Evolutionary conservation across 2,113 vertebrate genomes (phyloP), one percentile per base, ranked within the genome.

Genomic region (Centropristis striata): DNA sequence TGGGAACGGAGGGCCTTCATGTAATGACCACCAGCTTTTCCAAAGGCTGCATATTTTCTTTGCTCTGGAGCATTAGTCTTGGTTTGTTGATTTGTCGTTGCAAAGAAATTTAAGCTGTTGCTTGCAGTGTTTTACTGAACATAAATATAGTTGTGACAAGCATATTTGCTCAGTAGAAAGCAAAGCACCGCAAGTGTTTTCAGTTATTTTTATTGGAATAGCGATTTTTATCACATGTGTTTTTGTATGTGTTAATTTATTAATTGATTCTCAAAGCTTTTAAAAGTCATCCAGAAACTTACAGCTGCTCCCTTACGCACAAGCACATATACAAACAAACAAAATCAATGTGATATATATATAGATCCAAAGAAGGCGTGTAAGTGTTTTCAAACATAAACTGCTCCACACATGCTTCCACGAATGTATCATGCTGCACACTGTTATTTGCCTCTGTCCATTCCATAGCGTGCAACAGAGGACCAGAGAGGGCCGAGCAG

Each of bases 401-500:
- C n/a, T n/a, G n/a, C n/a, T n/a, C n/a, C n/a, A n/a, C n/a, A n/a
- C n/a, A n/a, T n/a, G n/a, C n/a, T n/a, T 36, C 21, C 21, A 63
- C 36, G 13, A 16, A 70, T 69, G 63, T 18, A 63, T 73, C 44
- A 41, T 27, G 18, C 71, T 72, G 76, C 65, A 47, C 14, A 39
- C 14, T 72, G 32, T 76, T 80, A 63, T 88, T 77, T 64, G 69
- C 79, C 82, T 84, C 73, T 42, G 18, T 90, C 51, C 59, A 46
- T 81, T 89, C 79, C 59, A 13, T 63, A 73, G 75, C 25, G 64
- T 82, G 71, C 73, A 80, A 20, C 75, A 76, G 84, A 90, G 78
- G 73, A 70, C 74, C 69, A 50, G 78, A 74, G 70, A 88, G 84
- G 66, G 76, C 46, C 5, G 61, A 71, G 66, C 75, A 64, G 82